Evolutionary conservation across 2,797 vertebrate species (phyloP), one percentile per base, ranked within the genome.

Genomic region (Jordanella pulchra): DNA sequence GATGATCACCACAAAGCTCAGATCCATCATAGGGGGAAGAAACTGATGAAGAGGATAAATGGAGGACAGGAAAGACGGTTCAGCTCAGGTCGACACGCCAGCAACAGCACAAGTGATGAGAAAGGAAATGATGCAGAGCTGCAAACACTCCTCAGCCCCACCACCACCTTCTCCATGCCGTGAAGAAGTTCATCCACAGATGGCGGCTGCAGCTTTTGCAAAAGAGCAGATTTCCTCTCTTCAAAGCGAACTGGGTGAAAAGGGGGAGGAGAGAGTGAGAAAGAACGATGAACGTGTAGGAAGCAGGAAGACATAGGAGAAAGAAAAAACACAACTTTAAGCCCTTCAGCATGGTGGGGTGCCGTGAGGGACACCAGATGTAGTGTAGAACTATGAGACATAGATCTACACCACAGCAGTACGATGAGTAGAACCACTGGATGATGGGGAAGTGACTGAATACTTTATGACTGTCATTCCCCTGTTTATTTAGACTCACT

Each of bases 211-310:
- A 81, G 80, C 74, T 88, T 50, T 47, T 93, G 92, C 91, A 93
- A 85, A 81, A 51, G 63, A 87, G 90, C 91, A 91, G 69, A 91
- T 91, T 94, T 94, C 93, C 93, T 94, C 89, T 86, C 90, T 90
- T 94, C 93, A 94, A 95, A 95, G 93, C 25, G 7, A 84, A 69
- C 56, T 25, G 30, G 60, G 71, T 81, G 60, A 63, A 63, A 78
- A 72, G 73, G 69, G 73, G 84, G 84, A 61, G 85, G 85, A 79
- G 81, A 63, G 72, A 78, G 72, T 32, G 72, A 75, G 56, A 84
- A 65, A 53, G 28, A 45, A 51, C 54, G 77, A 84, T 82, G 76
- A 86, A 84, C 81, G 55, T 47, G 76, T 82, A 87, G 80, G 84
- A 79, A 83, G 61, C 60, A 86, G 78, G 82, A 81, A 76, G 78